phyloP scores from a whole-genome alignment of 1,140 invertebrate species.

The Magallana angulata region DNA sequence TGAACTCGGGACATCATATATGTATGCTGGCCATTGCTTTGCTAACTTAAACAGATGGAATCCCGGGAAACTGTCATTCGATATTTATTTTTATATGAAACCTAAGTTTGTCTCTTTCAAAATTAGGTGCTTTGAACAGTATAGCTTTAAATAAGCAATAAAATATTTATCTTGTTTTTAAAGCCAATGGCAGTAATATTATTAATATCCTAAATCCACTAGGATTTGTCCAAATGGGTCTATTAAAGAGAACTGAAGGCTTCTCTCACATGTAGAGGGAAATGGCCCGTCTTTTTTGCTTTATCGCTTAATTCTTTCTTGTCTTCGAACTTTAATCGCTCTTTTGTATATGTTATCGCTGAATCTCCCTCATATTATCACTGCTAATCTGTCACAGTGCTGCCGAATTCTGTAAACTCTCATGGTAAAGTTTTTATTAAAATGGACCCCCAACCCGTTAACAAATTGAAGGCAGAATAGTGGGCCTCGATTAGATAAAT shows the following conservation, averaged over 20 bases:
- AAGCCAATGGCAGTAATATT: constrained; percentile 26
- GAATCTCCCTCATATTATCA: constrained; percentile 33
- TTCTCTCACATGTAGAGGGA: not conserved
- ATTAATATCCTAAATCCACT: constrained; percentile 29
- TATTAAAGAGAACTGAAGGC: constrained; percentile 4
- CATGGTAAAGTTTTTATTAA: constrained; percentile 36
- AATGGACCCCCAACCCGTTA: constrained; percentile 39
- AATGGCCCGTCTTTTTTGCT: not conserved
- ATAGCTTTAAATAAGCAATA: constrained; percentile 2
- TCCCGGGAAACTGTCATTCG: not conserved
- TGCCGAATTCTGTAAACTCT: constrained; percentile 6
- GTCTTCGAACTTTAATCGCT: constrained; percentile 7
- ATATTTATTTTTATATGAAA: not conserved
- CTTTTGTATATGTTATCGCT: constrained; percentile 28
- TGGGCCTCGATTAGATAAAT: constrained; percentile 40
- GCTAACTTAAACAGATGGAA: no score
- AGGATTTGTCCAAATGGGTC: constrained; percentile 13
- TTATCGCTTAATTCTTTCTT: constrained; percentile 20
- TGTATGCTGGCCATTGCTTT: no score
- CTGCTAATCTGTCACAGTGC: constrained; percentile 17
- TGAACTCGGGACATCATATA: no score
- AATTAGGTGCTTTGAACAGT: not conserved
- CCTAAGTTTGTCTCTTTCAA: not conserved
- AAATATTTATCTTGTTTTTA: constrained; percentile 30
- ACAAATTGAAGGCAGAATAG: constrained; percentile 38